Evolutionary conservation across 2,888 invertebrate genomes (phyloP).

Genomic region (Melieria picta): DNA sequence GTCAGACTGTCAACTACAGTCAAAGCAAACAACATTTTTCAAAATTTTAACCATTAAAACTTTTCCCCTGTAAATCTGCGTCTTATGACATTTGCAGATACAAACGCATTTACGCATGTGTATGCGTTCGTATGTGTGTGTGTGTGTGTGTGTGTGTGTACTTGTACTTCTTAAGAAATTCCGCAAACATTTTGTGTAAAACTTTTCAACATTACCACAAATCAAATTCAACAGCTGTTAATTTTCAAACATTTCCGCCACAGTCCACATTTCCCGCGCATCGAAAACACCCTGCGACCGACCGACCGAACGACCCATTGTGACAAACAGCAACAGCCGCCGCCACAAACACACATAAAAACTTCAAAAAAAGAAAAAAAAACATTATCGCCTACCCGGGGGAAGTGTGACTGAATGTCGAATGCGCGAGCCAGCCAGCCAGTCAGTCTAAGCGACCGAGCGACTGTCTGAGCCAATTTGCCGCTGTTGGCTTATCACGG

Average conservation of each 20-base stretch:
- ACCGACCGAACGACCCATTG: conserved; percentile 16
- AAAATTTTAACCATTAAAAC: background rate
- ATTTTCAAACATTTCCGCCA: conserved; percentile 11
- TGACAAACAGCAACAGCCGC: conserved; percentile 18
- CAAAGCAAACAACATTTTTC: background rate
- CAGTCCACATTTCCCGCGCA: background rate
- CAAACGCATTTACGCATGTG: background rate
- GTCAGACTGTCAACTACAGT: too few relatives aligned
- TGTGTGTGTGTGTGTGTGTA: background rate
- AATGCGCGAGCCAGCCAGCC: too few relatives aligned
- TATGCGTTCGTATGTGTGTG: background rate
- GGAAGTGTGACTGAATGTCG: too few relatives aligned
- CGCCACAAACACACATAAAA: background rate
- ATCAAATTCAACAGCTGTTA: conserved; percentile 29
- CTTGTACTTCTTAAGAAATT: too few relatives aligned
- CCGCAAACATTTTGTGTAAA: background rate
- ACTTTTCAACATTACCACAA: conserved; percentile 18
- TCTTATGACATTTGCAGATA: background rate
- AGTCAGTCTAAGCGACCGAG: too few relatives aligned
- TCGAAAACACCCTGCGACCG: background rate
- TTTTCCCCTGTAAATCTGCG: background rate
- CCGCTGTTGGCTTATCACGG: too few relatives aligned
- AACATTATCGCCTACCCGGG: too few relatives aligned
- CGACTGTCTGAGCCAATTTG: too few relatives aligned
- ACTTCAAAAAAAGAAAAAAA: too few relatives aligned